These are phyloP conservation scores for Spea multiplicata DNA, from an alignment of 2,113 vertebrate species.

Conservation along the genomic window DNA sequence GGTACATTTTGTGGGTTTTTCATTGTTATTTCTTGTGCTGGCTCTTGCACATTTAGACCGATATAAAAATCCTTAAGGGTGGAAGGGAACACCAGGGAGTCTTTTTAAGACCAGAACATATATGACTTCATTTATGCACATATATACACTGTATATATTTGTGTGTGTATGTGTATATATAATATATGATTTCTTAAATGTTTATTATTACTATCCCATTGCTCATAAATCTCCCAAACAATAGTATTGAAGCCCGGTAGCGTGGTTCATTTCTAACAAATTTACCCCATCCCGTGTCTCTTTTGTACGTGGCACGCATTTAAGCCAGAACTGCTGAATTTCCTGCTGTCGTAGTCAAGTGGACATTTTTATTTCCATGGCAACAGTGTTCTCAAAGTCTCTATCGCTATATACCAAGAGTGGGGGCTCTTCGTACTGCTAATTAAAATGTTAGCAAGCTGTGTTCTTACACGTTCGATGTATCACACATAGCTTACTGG, in stretches of 20 bases:
- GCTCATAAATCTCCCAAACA: neutral
- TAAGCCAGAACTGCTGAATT: constrained; percentile 20
- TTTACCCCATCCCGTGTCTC: constrained; percentile 30
- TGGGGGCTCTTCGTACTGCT: constrained; percentile 14
- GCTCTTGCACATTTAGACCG: too few relatives aligned
- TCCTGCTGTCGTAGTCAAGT: constrained; percentile 30
- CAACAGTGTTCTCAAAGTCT: constrained; percentile 22
- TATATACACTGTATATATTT: neutral
- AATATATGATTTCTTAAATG: neutral
- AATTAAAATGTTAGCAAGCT: constrained; percentile 25
- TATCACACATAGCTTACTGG: constrained; percentile 3
- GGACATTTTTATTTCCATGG: constrained; percentile 43
- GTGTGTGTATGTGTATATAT: neutral
- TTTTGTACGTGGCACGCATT: constrained; percentile 30
- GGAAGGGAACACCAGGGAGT: too few relatives aligned
- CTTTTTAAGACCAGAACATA: too few relatives aligned
- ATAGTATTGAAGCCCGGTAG: neutral
- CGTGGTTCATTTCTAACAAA: constrained; percentile 5
- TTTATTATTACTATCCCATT: constrained; percentile 1
- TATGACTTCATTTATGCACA: neutral
- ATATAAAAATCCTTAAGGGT: too few relatives aligned
- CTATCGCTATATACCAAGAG: constrained; percentile 15
- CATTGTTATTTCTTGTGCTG: too few relatives aligned
- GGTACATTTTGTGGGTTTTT: too few relatives aligned
- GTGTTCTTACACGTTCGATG: constrained; percentile 9